Percentiles rank a stretch among this genome's conserved stretches.
Conservation (phyloP, 2,113 vertebrate species). For the Sceloporus undulatus region DNA sequence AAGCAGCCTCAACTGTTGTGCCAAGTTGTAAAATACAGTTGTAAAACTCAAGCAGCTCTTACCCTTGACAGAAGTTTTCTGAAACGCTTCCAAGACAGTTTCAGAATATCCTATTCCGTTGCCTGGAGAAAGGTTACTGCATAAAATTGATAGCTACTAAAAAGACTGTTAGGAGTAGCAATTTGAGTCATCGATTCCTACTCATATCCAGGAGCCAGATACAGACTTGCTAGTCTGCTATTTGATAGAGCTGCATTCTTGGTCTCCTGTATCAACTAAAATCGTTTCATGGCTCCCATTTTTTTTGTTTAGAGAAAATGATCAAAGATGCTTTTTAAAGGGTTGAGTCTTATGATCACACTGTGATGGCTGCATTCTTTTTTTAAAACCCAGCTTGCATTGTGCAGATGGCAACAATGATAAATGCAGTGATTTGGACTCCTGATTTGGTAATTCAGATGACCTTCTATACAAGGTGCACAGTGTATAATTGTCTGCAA, state of each 20-base stretch:
- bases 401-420: neutral
- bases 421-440: neutral
- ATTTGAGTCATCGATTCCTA: neutral
- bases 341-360: neutral
- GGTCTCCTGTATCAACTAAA: neutral
- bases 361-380: neutral
- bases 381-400: neutral
- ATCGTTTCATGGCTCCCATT: slow-evolving; percentile 11
- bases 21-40: neutral
- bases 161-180: neutral
- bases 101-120: neutral
- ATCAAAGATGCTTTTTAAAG: neutral
- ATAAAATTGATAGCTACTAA: neutral
- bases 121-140: neutral
- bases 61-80: neutral
- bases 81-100: neutral
- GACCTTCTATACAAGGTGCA: neutral
- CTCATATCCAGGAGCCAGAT: neutral
- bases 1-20: neutral
- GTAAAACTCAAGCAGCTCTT: neutral
- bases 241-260: neutral
- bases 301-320: neutral
- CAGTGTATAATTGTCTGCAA: neutral
- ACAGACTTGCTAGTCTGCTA: neutral
- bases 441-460: neutral